Evolutionary conservation across 2,113 vertebrate species (phyloP).

Genomic region (Origma solitaria): DNA sequence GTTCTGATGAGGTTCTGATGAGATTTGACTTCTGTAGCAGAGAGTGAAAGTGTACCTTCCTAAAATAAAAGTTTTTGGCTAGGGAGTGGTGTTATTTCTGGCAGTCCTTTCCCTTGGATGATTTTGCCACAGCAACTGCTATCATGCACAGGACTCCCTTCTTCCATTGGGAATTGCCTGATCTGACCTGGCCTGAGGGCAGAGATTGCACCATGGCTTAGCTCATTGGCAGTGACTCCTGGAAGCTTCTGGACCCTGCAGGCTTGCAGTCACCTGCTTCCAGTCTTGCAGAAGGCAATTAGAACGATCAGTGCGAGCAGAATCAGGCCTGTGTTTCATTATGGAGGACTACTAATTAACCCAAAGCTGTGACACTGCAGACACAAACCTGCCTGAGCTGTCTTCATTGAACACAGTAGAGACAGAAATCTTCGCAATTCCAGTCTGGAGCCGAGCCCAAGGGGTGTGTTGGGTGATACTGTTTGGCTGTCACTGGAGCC

Average conservation of each 20-base stretch:
- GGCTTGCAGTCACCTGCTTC: not conserved
- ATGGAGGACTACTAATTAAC: not conserved
- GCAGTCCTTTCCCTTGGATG: not conserved
- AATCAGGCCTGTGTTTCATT: not conserved
- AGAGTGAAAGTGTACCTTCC: not conserved
- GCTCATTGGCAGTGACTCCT: not conserved
- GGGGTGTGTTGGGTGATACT: not conserved
- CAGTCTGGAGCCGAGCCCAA: not conserved
- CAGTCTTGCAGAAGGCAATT: not conserved
- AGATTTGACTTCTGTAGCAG: not conserved
- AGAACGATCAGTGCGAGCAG: accelerated
- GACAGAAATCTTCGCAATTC: not conserved
- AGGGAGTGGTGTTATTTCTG: not conserved
- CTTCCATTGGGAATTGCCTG: not conserved
- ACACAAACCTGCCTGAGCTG: not conserved
- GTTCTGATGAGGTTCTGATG: too few relatives aligned
- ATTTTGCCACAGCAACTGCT: not conserved
- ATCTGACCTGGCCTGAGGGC: not conserved
- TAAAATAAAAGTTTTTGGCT: not conserved
- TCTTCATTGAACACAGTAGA: accelerated
- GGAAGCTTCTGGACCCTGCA: not conserved
- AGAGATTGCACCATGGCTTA: not conserved
- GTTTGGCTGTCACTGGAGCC: not conserved
- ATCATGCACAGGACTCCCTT: not conserved
- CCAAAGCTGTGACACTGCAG: not conserved